These are phyloP conservation scores for Drosophila anceps DNA, from an alignment of 2,888 invertebrate genomes.

Conservation along the genomic window DNA sequence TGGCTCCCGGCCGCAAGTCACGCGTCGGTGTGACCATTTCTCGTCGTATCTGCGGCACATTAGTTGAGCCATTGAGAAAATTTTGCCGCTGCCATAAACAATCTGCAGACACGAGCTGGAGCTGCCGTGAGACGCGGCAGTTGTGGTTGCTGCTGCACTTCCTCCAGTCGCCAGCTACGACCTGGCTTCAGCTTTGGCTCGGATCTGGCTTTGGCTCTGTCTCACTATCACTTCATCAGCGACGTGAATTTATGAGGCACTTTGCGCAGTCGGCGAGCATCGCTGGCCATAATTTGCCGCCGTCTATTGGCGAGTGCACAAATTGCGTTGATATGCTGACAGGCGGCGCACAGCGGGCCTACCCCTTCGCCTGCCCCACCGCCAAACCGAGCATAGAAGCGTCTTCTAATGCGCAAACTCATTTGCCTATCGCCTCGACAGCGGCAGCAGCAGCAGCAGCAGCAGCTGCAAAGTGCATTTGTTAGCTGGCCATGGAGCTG, in stretches of 20 bases:
- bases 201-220: conserved; percentile 19
- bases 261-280: conserved; percentile 75
- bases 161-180: conserved; percentile 32
- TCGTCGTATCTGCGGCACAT: conserved; percentile 67
- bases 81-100: conserved; percentile 71
- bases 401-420: conserved; percentile 71
- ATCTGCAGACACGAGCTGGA: conserved; percentile 50
- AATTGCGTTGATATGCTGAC: conserved; percentile 80
- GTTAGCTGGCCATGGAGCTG: conserved; percentile 48
- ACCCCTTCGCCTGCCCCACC: not conserved
- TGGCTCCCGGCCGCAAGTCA: conserved; percentile 35
- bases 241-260: conserved; percentile 81
- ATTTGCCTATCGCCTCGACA: conserved; percentile 70
- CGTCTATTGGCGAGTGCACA: conserved; percentile 77
- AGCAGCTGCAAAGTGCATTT: conserved; percentile 68
- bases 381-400: not conserved
- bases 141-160: conserved; percentile 26
- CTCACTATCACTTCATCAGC: conserved; percentile 78
- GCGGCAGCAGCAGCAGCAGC: conserved; percentile 25
- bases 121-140: conserved; percentile 49
- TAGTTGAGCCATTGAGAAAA: conserved; percentile 79
- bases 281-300: conserved; percentile 75
- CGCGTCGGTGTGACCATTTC: conserved; percentile 37
- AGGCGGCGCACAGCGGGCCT: conserved; percentile 70
- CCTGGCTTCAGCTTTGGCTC: conserved; percentile 6